phyloP scores from a whole-genome alignment of 2,113 vertebrate species.

The Gila orcuttii region DNA sequence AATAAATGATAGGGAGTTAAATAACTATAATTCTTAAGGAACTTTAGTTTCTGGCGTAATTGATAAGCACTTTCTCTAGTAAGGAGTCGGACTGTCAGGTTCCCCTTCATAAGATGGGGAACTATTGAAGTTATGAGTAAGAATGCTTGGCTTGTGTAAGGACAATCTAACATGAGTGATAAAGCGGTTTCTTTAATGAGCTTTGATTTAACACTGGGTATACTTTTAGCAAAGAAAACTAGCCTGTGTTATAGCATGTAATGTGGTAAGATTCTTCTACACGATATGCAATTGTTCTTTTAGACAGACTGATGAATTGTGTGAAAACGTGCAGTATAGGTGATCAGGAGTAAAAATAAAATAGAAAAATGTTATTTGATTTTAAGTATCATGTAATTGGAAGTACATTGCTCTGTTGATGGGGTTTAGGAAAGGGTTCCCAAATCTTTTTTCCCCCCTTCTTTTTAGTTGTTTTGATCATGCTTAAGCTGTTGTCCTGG shows the following conservation, averaged over 20 bases:
- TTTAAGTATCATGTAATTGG: not conserved
- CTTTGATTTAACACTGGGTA: not conserved
- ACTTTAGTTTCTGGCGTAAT: conserved; percentile 12
- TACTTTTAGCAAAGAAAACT: not conserved
- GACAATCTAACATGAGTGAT: conserved; percentile 36
- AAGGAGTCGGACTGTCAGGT: not conserved
- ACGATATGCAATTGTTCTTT: not conserved
- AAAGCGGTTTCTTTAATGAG: conserved; percentile 30
- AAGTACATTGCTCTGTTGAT: not conserved
- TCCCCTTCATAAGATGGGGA: not conserved
- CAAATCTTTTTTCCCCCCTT: not conserved
- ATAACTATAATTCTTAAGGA: conserved; percentile 6
- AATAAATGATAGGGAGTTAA: conserved; percentile 23
- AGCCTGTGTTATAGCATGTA: conserved; percentile 7
- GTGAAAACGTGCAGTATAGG: not conserved
- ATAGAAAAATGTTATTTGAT: not conserved
- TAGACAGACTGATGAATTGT: conserved; percentile 1
- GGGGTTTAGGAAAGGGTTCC: not conserved
- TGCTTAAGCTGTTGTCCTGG: not conserved
- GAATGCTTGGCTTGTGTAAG: conserved; percentile 10
- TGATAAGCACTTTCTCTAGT: conserved; percentile 36
- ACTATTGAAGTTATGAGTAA: not conserved
- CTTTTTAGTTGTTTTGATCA: not conserved
- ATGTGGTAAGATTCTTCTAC: not conserved
- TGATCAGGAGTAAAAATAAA: not conserved